Evolutionary conservation across 2,797 vertebrate species (phyloP).

Genomic region (Mus spretus): DNA sequence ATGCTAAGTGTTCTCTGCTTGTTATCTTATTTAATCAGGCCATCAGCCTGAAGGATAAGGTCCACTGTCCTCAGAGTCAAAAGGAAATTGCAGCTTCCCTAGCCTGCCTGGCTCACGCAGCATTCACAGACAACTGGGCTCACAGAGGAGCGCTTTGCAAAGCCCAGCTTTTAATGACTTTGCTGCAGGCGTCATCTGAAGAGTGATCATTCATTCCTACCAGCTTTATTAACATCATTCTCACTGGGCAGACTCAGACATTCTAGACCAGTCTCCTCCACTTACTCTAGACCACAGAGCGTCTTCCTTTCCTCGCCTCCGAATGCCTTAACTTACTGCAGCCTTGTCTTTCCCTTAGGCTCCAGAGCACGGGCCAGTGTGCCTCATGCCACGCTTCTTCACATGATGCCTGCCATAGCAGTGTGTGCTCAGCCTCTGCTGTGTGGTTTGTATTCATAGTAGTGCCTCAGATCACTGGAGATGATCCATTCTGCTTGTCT

Average conservation of each 20-base stretch:
- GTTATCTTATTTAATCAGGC: constrained; percentile 29
- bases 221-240: not conserved
- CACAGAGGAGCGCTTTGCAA: not conserved
- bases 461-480: not conserved
- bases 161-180: not conserved
- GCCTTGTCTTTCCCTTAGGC: not conserved
- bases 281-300: not conserved
- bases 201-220: not conserved
- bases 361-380: not conserved
- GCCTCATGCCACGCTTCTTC: not conserved
- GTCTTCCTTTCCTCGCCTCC: not conserved
- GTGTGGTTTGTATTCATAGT: not conserved
- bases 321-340: not conserved
- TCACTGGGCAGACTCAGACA: not conserved
- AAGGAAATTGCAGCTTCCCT: not conserved
- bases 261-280: not conserved
- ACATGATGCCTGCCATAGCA: not conserved
- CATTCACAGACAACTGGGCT: not conserved
- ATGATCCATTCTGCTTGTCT: constrained; percentile 41
- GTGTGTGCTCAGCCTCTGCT: not conserved
- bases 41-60: not conserved
- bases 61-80: not conserved
- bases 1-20: not conserved
- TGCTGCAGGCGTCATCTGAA: not conserved
- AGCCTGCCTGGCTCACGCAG: not conserved